Evolutionary conservation across 1,140 invertebrate genomes (phyloP).

Genomic region (Panonychus citri): DNA sequence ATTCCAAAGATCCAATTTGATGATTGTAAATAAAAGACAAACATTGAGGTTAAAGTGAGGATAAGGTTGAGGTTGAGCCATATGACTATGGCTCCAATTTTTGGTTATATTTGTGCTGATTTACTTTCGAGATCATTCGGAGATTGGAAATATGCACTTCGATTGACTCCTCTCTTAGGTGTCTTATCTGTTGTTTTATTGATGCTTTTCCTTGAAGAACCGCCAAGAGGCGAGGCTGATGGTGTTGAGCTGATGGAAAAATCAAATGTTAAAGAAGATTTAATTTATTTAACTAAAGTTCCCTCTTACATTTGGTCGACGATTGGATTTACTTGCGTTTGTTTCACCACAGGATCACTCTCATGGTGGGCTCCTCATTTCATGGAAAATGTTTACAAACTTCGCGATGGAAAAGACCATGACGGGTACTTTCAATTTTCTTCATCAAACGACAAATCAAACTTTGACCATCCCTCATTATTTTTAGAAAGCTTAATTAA

Average conservation of each 20-base stretch:
- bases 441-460: no score
- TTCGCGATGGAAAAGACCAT: neutral
- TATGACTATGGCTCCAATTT: slow-evolving; percentile 89
- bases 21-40: no score
- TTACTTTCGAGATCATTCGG: slow-evolving; percentile 42
- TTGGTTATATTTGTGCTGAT: slow-evolving; percentile 86
- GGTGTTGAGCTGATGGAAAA: slow-evolving; percentile 28
- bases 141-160: slow-evolving; percentile 69
- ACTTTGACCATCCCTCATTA: neutral
- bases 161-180: slow-evolving; percentile 70
- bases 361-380: slow-evolving; percentile 87
- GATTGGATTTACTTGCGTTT: slow-evolving; percentile 79
- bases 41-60: no score
- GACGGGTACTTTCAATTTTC: neutral
- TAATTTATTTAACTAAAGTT: slow-evolving; percentile 42
- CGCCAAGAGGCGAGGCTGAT: slow-evolving; percentile 64
- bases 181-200: slow-evolving; percentile 56
- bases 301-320: slow-evolving; percentile 79
- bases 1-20: no score
- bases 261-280: slow-evolving; percentile 11
- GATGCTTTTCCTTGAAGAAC: slow-evolving; percentile 54
- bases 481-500: no score
- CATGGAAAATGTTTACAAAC: slow-evolving; percentile 29
- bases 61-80: no score
- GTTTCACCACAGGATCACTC: slow-evolving; percentile 83